Evolutionary conservation across 53 echinoderm and acorn worm species (phyloP), one percentile per base, ranked within the genome.

Genomic region (Paelopatides confundens): DNA sequence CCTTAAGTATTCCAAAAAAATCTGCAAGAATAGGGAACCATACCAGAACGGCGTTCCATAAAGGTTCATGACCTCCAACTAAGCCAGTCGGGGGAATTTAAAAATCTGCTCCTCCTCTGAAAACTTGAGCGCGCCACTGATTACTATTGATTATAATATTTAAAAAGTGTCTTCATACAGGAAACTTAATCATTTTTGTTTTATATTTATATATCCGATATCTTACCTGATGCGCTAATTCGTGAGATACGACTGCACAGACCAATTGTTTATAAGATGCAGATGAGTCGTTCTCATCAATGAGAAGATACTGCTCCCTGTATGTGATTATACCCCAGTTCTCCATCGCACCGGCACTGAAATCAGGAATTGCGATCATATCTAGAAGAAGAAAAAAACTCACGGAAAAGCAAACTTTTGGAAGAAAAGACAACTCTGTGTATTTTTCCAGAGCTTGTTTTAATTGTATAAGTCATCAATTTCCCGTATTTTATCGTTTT

Each of bases 301-400:
- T 93, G 21, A 96, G 74, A 21, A 96, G 85, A 62, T 88, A 77
- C 13, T 76, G 89, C 64, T 96, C 96, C 2, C 94, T 85, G 68
- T 93, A 96, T 0, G 94, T 96, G 37, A 96, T 91, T 32, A 96
- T 83, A 26, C 96, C 96, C 96, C 96, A 96, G 87, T 96, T 96
- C 68, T 96, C 96, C 96, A 96, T 96, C 13, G 94, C 96, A n/a
- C 94, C 94, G 9, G 94, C 92, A 3, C 84, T 89, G 36, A 85
- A 96, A 66, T 94, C 96, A 17, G 96, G 96, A 35, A 94, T 86
- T 3, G 94, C 94, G 24, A 94, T 91, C 91, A 91, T 96, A 70
- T 96, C 96, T 96, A 58, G 1, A 48, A 46, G 38, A n/a, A 12
- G 30, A 30, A 67, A 2, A 67, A 28, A 66, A 14, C 12, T 13